Percentiles rank a stretch among this genome's conserved stretches.
Evolutionary conservation across 2,797 vertebrate genomes (phyloP).

Genomic region (Silurus aristotelis): DNA sequence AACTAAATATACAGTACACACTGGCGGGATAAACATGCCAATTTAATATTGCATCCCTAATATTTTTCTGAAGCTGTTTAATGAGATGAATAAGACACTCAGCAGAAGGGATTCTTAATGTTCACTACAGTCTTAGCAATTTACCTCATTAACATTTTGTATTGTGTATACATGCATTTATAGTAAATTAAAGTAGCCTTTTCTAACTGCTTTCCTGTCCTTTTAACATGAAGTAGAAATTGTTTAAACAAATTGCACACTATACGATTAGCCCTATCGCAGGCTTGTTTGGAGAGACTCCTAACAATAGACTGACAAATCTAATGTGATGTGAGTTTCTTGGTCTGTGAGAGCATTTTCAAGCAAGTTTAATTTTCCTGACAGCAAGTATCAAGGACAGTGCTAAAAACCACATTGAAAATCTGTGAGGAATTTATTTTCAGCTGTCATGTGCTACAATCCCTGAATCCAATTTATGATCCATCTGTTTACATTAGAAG

Average conservation of each 20-base stretch:
- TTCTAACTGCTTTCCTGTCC: background rate
- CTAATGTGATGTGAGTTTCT: background rate
- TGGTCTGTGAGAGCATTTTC: background rate
- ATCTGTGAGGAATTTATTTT: background rate
- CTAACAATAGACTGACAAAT: background rate
- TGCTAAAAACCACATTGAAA: background rate
- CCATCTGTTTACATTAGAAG: too few species aligned
- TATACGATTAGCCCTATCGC: background rate
- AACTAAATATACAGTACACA: background rate
- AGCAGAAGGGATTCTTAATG: background rate
- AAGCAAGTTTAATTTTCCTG: background rate
- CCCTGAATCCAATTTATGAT: background rate
- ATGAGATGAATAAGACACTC: too few species aligned
- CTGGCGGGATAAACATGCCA: background rate
- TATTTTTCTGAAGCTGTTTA: background rate
- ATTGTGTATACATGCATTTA: background rate
- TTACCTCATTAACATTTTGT: background rate
- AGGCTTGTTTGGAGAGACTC: background rate
- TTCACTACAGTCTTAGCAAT: background rate
- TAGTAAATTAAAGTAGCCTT: background rate
- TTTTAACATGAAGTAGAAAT: background rate
- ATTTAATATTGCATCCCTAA: background rate
- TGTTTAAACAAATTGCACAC: background rate
- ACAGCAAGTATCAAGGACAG: background rate
- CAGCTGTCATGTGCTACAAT: background rate